Base-by-base conservation (phyloP, 2,888 invertebrate genomes). In the Rugalucina vietnamica region DNA sequence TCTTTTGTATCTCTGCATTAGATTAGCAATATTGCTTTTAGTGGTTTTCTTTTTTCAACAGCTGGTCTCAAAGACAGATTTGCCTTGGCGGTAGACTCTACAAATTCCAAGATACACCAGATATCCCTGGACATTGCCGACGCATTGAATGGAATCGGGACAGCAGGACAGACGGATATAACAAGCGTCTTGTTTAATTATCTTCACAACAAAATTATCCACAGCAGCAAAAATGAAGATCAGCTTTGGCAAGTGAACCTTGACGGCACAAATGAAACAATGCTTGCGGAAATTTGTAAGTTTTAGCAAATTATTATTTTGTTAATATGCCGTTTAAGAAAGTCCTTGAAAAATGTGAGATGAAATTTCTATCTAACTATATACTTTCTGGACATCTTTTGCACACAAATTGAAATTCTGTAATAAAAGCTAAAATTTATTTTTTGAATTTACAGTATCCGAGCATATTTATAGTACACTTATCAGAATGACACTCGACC, bases 121-220 rank as follows among this genome's bases (percentile, higher is more conserved):
- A 81, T 85, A 24, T 36, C 79, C 24, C 32, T 87, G n/a, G 65
- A 70, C 27, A 36, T 79, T 27, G 77, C 86, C 3, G 70, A 50
- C 0, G 39, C 70, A 27, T 54, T 57, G 5, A 69, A 77, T 36
- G 84, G 79, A 37, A 78, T 84, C 34, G 21, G 4, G 1, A 5
- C 34, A 18, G 24, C 12, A 18, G 29, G 71, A 29, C 18, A 76
- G 0, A 79, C 79, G 0, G 34, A 76, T 3, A 79, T 84, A 18
- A 79, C 74, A 5, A 80, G 85, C 14, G 81, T 86, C 1, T 69
- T 86, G 27, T 88, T 80, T 49, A 82, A 85, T 70, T 76, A 85
- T 36, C 54, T 60, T 18, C 79, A 37, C 0, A 27, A 76, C 21
- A 77, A 74, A 34, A 14, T 88, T 3, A 36, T 81, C 8, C 85